Percentiles rank a stretch among this genome's conserved stretches.
Conservation (phyloP, 2,113 vertebrate genomes). For the Natator depressus region DNA sequence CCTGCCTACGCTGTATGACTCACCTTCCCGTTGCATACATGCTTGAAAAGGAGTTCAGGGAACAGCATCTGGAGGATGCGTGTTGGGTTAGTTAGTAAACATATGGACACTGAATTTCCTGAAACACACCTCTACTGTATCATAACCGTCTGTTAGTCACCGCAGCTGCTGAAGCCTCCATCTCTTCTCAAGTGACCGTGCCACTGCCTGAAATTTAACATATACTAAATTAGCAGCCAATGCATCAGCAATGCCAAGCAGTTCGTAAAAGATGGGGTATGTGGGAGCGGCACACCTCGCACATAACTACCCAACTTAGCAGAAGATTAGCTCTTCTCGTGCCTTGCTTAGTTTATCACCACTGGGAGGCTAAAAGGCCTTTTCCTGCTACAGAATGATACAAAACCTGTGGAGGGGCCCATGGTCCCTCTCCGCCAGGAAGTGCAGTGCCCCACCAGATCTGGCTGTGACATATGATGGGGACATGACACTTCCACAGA, state of each 20-base stretch:
- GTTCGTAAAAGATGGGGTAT: neutral
- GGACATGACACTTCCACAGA: neutral
- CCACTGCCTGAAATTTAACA: constrained; percentile 43
- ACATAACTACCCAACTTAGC: neutral
- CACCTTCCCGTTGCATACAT: neutral
- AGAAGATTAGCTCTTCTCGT: neutral
- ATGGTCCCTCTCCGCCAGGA: neutral
- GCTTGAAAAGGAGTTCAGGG: neutral
- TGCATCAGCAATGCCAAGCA: neutral
- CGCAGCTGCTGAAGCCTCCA: neutral
- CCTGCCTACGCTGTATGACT: constrained; percentile 29
- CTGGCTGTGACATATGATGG: neutral
- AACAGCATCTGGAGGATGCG: neutral
- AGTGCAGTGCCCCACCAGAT: rapidly evolving
- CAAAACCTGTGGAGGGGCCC: neutral
- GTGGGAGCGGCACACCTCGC: constrained; percentile 12
- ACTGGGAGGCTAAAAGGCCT: neutral
- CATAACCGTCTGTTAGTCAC: neutral
- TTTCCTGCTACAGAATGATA: neutral
- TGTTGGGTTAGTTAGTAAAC: rapidly evolving
- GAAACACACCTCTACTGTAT: neutral
- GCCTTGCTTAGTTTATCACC: neutral
- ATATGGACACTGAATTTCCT: constrained; percentile 40
- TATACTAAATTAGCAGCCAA: neutral
- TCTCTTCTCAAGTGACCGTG: neutral